Evolutionary conservation across 1,140 invertebrate species (phyloP), one percentile per base, ranked within the genome.

Genomic region (Teleopsis dalmanni): DNA sequence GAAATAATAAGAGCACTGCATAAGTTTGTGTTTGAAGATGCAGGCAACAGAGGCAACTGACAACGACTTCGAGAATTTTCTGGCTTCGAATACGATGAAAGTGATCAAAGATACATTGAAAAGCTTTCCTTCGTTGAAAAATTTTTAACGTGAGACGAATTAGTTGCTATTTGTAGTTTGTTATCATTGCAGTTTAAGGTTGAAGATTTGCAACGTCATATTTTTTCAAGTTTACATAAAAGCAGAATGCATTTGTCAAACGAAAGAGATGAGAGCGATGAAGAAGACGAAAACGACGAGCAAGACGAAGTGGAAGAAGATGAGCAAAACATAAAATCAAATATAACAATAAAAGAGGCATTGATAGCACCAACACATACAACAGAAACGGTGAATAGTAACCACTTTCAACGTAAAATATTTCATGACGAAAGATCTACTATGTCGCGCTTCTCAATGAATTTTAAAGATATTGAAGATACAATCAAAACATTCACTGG

Each of bases 381-480:
- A 26, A 38, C 36, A 14, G 5, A 21, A 27, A 29, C 19, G 22
- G 34, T 42, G 38, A 29, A 19, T n/a, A 48, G 13, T 16, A 40
- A 25, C 18, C 8, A 14, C 47, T 31, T 40, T 19, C 36, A 26
- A 41, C 29, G 13, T 46, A 13, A n/a, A 41, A 10, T 26, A 34
- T 22, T 10, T 18, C 4, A 27, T 7, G 14, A 21, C 35, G n/a
- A 37, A n/a, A 19, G 22, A 18, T 19, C 5, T 37, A 16, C 14
- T 5, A 37, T 18, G 19, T 37, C 26, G 19, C 38, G 48, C 4
- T 49, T 49, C 19, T 31, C 41, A 14, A 35, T 50, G 11, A 50
- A 40, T 22, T 50, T 45, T 44, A 21, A 41, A n/a, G 48, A 50
- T 13, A 41, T 50, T 13, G 42, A 50, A 50, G 48, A 50, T 19